Base-by-base conservation (phyloP, 2,113 vertebrate genomes). In the Vidua chalybeata region DNA sequence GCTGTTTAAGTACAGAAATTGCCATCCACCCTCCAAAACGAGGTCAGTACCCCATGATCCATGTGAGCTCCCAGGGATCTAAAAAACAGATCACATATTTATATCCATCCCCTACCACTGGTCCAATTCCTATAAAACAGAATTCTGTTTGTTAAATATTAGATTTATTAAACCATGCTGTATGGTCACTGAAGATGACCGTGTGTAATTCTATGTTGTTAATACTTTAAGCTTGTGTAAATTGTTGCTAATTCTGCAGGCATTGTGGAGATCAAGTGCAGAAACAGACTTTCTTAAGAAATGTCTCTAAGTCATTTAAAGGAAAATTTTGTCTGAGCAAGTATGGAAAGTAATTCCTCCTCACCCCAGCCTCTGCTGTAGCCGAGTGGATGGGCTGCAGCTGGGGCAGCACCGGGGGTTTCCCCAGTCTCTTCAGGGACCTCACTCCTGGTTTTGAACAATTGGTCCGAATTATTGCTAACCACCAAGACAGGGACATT, bases 351-450 rank as follows among this genome's bases (percentile, higher is more conserved):
- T 6, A 17, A 56, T 49, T 3, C 8, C 51, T 39, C 27, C 39
- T 77, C 13, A 1, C 2, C 9, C 1, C 37, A 48, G 41, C 17
- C 14, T 51, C 20, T 63, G 55, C 61, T 41, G n/a, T 13, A 13
- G 67, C 68, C 4, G 0, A n/a, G 15, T 0, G 0, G 16, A 8
- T 26, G 64, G 63, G 39, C 24, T 3, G 3, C 24, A 48, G 24
- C 46, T 41, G 22, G 19, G 61, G 27, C 21, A 55, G n/a, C 15
- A 22, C 20, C 5, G 26, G 22, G 35, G 5, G 11, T 23, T 30
- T 27, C 45, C 20, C 24, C 3, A 2, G 2, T 51, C 18, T 2
- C 46, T 81, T 64, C 30, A 62, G 30, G 19, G 41, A 37, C 26
- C 48, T 49, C 31, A 27, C 51, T 31, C 19, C 52, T 79, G 39